Evolutionary conservation across 1,140 invertebrate species (phyloP), one percentile per base, ranked within the genome.

Genomic region (Rhyacophila brunnea): DNA sequence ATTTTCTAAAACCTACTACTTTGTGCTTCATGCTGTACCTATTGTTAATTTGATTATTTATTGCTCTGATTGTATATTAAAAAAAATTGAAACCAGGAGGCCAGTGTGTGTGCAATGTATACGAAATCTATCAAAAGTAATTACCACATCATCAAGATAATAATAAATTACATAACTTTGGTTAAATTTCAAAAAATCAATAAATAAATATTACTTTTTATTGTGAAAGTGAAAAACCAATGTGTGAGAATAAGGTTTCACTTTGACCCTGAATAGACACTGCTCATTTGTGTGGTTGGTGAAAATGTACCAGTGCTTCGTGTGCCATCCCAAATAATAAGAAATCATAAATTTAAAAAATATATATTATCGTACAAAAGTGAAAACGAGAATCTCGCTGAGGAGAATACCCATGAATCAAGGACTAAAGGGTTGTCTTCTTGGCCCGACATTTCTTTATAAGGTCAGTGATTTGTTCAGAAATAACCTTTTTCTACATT

Each of bases 381-480:
- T 40, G 23, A 44, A 28, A 28, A 19, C 52, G 13, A 42, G 28
- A 15, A 17, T 9, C 13, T 32, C n/a, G 52, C 23, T 7, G 28
- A 14, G 28, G 36, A 54, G 6, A 42, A 7, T 28, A 11, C 14
- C 43, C n/a, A n/a, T 5, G 15, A 15, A 13, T 40, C 7, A 50
- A 18, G 50, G 50, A 52, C 50, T 20, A 50, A 28, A 48, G 36
- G 18, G 23, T 10, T 23, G 35, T 52, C 50, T 28, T 28, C 23
- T 36, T 20, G 36, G 23, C 52, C 11, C 40, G 32, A 10, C 19
- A 20, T 23, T 35, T 54, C 42, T 45, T 35, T 20, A 32, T 1
- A 60, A 64, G 62, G 62, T 64, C 62, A 64, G 62, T 64, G 57
- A 64, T 55, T 57, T 62, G 54, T 62, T 62, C 60, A 57, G 50